A percentile compares a stretch with the other conserved stretches of the same genome.
These are phyloP conservation scores for Zaprionus taronus DNA, from an alignment of 1,140 invertebrate species.

Conservation along the genomic window DNA sequence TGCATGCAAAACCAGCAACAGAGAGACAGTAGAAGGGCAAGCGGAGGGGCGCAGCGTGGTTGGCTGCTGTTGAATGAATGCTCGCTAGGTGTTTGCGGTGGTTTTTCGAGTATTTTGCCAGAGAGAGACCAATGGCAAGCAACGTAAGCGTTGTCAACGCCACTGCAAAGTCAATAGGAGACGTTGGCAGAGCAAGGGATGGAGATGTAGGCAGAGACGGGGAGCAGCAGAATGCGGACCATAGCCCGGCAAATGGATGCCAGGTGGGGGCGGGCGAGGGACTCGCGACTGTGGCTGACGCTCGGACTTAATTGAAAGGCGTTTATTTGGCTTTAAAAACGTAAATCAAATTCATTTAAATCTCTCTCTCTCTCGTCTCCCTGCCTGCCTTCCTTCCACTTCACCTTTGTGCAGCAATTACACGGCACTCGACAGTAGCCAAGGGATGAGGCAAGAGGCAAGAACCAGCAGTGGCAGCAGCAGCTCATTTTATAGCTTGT, in stretches of 20 bases:
- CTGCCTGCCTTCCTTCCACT: constrained; percentile 30
- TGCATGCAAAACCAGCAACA: constrained; percentile 50
- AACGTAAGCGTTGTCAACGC: constrained; percentile 70
- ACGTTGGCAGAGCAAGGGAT: not conserved
- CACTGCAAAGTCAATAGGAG: constrained; percentile 76
- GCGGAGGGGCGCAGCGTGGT: constrained; percentile 1
- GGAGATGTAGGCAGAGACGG: not conserved
- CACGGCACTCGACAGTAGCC: constrained; percentile 59
- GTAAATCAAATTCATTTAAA: constrained; percentile 84
- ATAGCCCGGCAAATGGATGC: not conserved
- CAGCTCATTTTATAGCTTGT: constrained; percentile 82
- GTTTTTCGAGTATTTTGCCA: constrained; percentile 75
- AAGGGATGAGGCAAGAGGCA: no score
- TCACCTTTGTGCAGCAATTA: constrained; percentile 77
- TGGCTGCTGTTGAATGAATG: constrained; percentile 62
- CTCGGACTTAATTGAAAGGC: constrained; percentile 80
- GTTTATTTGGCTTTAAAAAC: constrained; percentile 83
- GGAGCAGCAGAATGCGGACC: not conserved
- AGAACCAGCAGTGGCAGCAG: not conserved
- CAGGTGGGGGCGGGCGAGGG: not conserved
- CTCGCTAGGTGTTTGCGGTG: constrained; percentile 79
- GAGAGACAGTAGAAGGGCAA: not conserved
- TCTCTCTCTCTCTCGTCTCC: constrained; percentile 4
- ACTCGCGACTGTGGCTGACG: constrained; percentile 38
- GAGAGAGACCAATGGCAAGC: constrained; percentile 52